A percentile compares a stretch with the other conserved stretches of the same genome.
Evolutionary conservation across 2,888 invertebrate species (phyloP).

Genomic region (Drosophila subquinaria): DNA sequence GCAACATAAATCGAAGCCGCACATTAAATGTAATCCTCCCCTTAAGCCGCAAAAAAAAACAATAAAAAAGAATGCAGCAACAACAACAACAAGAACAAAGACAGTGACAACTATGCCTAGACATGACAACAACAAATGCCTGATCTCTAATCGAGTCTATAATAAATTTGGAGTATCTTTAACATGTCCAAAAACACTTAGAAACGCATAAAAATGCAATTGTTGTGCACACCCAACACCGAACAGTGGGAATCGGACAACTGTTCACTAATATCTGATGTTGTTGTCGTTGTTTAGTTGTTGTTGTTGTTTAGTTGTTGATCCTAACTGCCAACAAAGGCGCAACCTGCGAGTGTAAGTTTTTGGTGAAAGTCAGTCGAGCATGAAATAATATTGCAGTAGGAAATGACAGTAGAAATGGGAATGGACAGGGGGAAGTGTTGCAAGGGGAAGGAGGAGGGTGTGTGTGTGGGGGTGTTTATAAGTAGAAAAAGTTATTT

Average conservation of each 20-base stretch:
- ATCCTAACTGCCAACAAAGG: conserved; percentile 48
- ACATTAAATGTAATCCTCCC: conserved; percentile 35
- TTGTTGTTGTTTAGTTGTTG: conserved; percentile 35
- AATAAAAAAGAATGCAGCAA: conserved; percentile 15
- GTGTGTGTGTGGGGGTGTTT: conserved; percentile 10
- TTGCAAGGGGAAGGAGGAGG: neutral
- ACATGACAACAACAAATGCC: conserved; percentile 31
- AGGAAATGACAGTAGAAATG: conserved; percentile 36
- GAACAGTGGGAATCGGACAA: conserved; percentile 42
- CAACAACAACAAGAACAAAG: neutral
- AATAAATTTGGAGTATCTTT: conserved; percentile 56
- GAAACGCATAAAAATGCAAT: conserved; percentile 73
- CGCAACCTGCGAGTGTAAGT: conserved; percentile 52
- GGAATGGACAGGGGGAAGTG: conserved; percentile 1
- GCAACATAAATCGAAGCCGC: conserved; percentile 35
- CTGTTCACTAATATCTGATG: conserved; percentile 24
- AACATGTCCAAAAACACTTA: conserved; percentile 74
- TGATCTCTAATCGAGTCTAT: conserved; percentile 40
- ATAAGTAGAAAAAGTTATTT: conserved; percentile 1
- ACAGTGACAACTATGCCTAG: conserved; percentile 30
- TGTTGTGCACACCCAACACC: conserved; percentile 44
- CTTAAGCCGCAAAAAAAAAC: conserved; percentile 23
- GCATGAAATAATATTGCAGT: conserved; percentile 63
- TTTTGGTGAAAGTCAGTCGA: conserved; percentile 45
- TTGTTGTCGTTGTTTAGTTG: neutral